A percentile compares a stretch with the other conserved stretches of the same genome.
phyloP scores from a whole-genome alignment of 2,797 vertebrate genomes.

The Natrix natrix region DNA sequence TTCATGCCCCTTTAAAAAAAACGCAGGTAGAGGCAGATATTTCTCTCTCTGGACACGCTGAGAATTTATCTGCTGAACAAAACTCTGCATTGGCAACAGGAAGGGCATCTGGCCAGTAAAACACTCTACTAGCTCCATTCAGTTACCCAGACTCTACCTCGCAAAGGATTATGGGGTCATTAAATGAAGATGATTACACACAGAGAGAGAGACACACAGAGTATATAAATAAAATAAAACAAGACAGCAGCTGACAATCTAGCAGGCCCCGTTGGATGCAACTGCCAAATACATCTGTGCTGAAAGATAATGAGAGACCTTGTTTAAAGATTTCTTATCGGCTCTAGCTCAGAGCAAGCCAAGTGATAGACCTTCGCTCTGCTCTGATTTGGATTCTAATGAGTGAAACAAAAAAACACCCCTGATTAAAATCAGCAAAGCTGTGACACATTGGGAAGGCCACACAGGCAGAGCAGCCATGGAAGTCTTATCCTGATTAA shows the following conservation, averaged over 20 bases:
- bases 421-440: background rate
- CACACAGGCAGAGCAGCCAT: background rate
- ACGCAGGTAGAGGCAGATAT: no score
- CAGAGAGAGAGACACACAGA: background rate
- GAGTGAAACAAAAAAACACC: background rate
- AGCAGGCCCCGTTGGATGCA: background rate
- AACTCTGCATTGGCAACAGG: no score
- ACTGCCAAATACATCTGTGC: background rate
- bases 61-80: no score
- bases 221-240: background rate
- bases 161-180: no score
- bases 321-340: background rate
- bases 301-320: background rate
- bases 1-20: no score
- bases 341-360: background rate
- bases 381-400: slow-evolving; percentile 1
- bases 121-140: no score
- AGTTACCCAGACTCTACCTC: no score
- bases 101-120: no score
- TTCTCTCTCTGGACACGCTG: no score
- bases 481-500: background rate
- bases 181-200: background rate
- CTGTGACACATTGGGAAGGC: background rate
- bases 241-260: background rate
- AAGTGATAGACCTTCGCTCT: background rate